These are phyloP conservation scores for Calameuta filiformis DNA, from an alignment of 2,888 invertebrate genomes.

Conservation along the genomic window DNA sequence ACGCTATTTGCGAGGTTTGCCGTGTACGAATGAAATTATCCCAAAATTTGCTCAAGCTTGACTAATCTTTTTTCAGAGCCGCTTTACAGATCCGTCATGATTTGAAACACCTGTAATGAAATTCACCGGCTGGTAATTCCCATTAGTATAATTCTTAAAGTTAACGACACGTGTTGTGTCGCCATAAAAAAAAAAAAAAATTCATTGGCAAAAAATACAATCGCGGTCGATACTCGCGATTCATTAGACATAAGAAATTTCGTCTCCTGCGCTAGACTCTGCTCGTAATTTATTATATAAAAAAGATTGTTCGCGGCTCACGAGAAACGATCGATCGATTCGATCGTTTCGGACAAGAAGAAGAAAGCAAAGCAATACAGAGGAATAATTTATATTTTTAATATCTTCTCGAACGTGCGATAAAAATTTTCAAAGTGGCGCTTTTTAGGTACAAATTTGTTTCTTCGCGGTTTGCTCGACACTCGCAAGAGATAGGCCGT, in stretches of 20 bases:
- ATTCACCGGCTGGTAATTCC: slow-evolving; percentile 39
- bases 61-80: slow-evolving; percentile 22
- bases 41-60: slow-evolving; percentile 9
- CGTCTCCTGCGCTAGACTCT: background rate
- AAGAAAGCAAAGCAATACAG: slow-evolving; percentile 6
- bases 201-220: background rate
- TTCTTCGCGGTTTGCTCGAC: background rate
- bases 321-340: background rate
- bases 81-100: slow-evolving; percentile 57
- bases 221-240: background rate
- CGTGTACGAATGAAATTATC: background rate
- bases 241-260: no score
- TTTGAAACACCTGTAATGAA: slow-evolving; percentile 59
- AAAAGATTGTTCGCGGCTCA: background rate
- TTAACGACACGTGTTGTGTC: background rate
- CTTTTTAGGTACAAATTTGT: background rate
- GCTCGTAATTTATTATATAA: background rate
- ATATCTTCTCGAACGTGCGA: no score
- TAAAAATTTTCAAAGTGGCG: no score
- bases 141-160: slow-evolving; percentile 21
- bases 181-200: background rate
- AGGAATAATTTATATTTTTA: background rate
- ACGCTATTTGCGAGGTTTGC: background rate
- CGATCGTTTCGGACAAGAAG: background rate
- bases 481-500: background rate